Evolutionary conservation across 1,140 invertebrate species (phyloP).

Genomic region (Diuraphis noxia): DNA sequence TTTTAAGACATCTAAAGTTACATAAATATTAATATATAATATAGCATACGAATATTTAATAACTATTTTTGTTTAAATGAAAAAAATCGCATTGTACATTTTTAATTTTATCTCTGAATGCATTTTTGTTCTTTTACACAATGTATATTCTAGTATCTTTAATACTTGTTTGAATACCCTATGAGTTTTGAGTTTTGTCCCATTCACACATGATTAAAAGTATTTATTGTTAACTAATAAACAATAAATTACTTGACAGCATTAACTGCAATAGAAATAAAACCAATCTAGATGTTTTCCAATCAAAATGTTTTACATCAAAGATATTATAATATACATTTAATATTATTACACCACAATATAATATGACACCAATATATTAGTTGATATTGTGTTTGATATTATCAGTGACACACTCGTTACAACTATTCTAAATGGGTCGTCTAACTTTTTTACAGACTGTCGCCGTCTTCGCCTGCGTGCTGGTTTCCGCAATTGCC

Average conservation of each 20-base stretch:
- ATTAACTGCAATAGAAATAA: neutral
- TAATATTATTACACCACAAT: neutral
- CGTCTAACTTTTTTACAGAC: neutral
- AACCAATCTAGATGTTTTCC: neutral
- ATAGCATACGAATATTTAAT: no score
- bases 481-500: constrained; percentile 47
- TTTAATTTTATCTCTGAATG: neutral
- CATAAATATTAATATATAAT: neutral
- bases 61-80: no score
- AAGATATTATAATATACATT: neutral
- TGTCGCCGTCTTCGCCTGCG: constrained; percentile 54
- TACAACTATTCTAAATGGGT: neutral
- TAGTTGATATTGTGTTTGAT: neutral
- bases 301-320: neutral
- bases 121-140: neutral
- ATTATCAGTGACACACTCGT: neutral
- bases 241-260: neutral
- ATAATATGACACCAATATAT: neutral
- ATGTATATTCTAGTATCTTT: neutral
- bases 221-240: neutral
- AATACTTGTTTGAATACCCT: neutral
- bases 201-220: neutral
- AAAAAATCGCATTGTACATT: no score
- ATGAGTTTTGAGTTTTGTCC: neutral
- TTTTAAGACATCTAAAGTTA: neutral